A percentile compares a stretch with the other conserved stretches of the same genome.
These are phyloP conservation scores for Ptilonorhynchus violaceus DNA, from an alignment of 2,113 vertebrate species.

Conservation along the genomic window DNA sequence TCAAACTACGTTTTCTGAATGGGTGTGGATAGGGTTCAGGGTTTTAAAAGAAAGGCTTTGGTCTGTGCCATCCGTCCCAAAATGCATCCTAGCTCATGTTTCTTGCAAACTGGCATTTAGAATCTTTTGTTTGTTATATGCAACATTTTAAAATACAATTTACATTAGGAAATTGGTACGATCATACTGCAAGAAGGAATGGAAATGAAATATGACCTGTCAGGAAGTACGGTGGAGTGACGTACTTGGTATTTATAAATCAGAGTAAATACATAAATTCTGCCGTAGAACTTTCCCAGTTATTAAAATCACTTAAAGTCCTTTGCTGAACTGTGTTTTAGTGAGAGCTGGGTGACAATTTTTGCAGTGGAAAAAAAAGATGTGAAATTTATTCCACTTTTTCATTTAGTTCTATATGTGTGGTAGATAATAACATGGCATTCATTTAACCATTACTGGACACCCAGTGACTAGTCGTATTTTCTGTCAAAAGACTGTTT, in stretches of 20 bases:
- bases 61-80: not conserved
- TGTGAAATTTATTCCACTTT: conserved; percentile 75
- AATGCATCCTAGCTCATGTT: not conserved
- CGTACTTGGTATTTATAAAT: conserved; percentile 57
- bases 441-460: conserved; percentile 90
- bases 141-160: conserved; percentile 28
- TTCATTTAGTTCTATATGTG: conserved; percentile 87
- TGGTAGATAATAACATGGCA: conserved; percentile 84
- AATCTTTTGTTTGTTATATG: not conserved
- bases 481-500: conserved; percentile 92
- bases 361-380: conserved; percentile 57
- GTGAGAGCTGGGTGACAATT: conserved; percentile 59
- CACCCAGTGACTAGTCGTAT: conserved; percentile 87
- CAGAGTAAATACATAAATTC: conserved; percentile 55
- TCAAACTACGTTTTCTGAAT: not conserved
- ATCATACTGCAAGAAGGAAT: not conserved
- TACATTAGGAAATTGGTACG: conserved; percentile 32
- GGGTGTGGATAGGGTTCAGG: not conserved
- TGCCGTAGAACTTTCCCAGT: conserved; percentile 25
- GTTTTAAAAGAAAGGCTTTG: not conserved
- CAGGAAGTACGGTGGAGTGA: conserved; percentile 36
- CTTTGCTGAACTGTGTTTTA: conserved; percentile 44
- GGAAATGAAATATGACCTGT: conserved; percentile 46
- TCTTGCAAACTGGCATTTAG: conserved; percentile 13
- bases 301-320: conserved; percentile 59